These are phyloP conservation scores for Papilio xuthus DNA, from an alignment of 1,140 invertebrate species.

Conservation along the genomic window DNA sequence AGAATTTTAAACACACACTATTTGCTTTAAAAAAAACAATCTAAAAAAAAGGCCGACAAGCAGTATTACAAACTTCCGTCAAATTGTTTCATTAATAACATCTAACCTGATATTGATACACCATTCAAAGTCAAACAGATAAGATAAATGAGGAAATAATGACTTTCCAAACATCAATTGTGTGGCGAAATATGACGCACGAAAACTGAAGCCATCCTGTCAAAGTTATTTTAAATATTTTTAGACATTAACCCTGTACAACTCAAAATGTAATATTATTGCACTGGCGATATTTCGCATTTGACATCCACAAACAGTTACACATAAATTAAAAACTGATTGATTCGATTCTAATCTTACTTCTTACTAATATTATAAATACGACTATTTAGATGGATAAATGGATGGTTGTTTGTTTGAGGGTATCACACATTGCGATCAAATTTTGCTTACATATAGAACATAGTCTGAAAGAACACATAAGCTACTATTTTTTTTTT, in stretches of 20 bases:
- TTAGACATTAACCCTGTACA: not conserved
- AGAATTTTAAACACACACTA: no score
- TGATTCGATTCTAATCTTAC: no score
- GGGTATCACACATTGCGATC: no score
- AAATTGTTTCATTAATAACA: conserved; percentile 29
- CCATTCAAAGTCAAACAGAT: conserved; percentile 28
- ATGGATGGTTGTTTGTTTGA: no score
- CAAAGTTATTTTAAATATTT: not conserved
- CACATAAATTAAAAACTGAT: no score
- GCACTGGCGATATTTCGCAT: no score
- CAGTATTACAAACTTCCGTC: not conserved
- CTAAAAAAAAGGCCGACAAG: not conserved
- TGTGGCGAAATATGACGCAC: not conserved
- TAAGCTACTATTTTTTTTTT: no score
- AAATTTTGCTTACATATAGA: no score
- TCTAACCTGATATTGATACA: conserved; percentile 21
- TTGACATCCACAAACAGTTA: no score
- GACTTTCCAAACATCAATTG: conserved; percentile 29
- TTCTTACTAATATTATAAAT: no score
- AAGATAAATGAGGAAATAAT: conserved; percentile 37
- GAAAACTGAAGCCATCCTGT: not conserved
- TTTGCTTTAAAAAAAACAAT: not conserved
- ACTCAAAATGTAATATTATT: not conserved
- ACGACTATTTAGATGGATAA: no score
- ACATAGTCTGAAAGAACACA: no score